phyloP scores from a whole-genome alignment of 2,797 vertebrate genomes.

The Dicrostonyx torquatus region DNA sequence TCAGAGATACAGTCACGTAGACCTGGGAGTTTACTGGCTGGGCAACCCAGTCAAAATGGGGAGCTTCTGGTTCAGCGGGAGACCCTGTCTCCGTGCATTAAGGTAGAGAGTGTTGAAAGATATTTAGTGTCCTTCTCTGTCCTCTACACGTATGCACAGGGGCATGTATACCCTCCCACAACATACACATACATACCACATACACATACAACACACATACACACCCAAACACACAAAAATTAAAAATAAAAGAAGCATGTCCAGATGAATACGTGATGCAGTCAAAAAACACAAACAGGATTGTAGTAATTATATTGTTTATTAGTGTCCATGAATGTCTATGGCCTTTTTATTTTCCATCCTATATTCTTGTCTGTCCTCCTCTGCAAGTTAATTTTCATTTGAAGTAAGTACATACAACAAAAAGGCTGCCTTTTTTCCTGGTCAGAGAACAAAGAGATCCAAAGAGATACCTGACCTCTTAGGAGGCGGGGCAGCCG shows the following conservation, averaged over 20 bases:
- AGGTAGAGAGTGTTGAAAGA: neutral
- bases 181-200: neutral
- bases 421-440: neutral
- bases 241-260: slow-evolving; percentile 35
- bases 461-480: neutral
- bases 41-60: neutral
- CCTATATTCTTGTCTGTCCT: neutral
- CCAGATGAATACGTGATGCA: slow-evolving; percentile 6
- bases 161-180: neutral
- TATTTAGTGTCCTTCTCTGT: neutral
- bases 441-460: slow-evolving; percentile 18
- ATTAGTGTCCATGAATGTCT: neutral
- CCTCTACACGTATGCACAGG: no score
- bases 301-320: slow-evolving; percentile 34
- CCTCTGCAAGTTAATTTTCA: slow-evolving; percentile 66
- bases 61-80: neutral
- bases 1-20: neutral
- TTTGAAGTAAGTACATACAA: slow-evolving; percentile 70
- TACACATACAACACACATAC: neutral
- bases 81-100: neutral
- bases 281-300: neutral
- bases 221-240: neutral
- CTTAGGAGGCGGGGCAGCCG: neutral
- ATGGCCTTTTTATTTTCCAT: neutral
- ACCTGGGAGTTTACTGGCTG: neutral